These are phyloP conservation scores for Calliopsis andreniformis DNA, from an alignment of 1,140 invertebrate species.

Conservation along the genomic window DNA sequence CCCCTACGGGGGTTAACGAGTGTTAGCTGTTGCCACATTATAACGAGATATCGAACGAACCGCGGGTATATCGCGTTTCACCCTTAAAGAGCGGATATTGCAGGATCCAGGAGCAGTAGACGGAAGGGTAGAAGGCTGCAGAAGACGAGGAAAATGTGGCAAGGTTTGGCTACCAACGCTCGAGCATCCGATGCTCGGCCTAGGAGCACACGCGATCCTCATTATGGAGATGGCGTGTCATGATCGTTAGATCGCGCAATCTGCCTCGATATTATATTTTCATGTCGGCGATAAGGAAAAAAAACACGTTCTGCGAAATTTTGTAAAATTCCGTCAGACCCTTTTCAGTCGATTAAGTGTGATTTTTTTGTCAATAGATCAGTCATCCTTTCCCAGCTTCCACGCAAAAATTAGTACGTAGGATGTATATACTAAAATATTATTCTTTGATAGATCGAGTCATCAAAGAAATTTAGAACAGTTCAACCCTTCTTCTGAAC, in stretches of 20 bases:
- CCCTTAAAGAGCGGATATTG: slow-evolving; percentile 72
- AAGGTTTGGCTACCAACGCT: slow-evolving; percentile 29
- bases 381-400: too few relatives aligned
- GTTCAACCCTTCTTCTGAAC: too few relatives aligned
- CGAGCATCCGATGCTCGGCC: slow-evolving; percentile 29
- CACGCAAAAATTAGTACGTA: too few relatives aligned
- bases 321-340: too few relatives aligned
- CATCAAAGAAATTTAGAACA: too few relatives aligned
- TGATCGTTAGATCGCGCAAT: slow-evolving; percentile 54
- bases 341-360: too few relatives aligned
- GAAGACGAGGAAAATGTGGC: slow-evolving; percentile 46
- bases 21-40: slow-evolving; percentile 67
- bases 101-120: slow-evolving; percentile 39
- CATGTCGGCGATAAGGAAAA: slow-evolving; percentile 40
- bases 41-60: slow-evolving; percentile 74
- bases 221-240: slow-evolving; percentile 59
- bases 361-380: too few relatives aligned
- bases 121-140: not conserved
- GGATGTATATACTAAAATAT: too few relatives aligned
- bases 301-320: slow-evolving; percentile 18
- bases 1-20: slow-evolving; percentile 71
- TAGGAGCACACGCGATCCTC: slow-evolving; percentile 57
- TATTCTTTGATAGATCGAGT: too few relatives aligned
- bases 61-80: slow-evolving; percentile 73
- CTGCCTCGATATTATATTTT: slow-evolving; percentile 60